Evolutionary conservation across 1,140 invertebrate genomes (phyloP), one percentile per base, ranked within the genome.

Genomic region (Drosophila ogumai): DNA sequence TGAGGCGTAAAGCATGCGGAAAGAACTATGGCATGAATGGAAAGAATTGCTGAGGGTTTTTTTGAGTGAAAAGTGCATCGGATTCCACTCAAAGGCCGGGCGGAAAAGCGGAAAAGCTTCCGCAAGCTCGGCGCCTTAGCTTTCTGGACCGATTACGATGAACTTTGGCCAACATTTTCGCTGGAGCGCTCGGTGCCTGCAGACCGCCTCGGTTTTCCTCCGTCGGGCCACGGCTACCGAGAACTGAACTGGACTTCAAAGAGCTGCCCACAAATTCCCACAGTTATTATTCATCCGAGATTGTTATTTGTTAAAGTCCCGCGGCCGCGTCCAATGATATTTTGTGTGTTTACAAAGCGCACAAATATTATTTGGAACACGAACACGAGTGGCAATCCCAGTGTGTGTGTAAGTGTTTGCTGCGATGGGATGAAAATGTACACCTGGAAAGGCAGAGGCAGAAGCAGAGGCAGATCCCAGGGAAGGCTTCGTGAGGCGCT

Each of bases 141-240:
- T 85, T 86, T 75, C 34, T 15, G 58, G 59, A 10, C 50, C 40
- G 17, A 64, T 28, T 55, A 38, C 44, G 41, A 47, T 36, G 71
- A 75, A 65, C 72, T 75, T 75, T 75, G 84, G 61, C 63, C 81
- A 75, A 84, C 81, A 85, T 86, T 85, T 76, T 78, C 81, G 76
- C 56, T 75, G 61, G 64, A 86, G 74, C 68, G 82, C 47, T 86
- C 57, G 78, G 58, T 79, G 52, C 61, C 65, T 63, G 67, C 65
- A 64, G 82, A 82, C 84, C 81, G 82, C 13, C 32, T 54, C 52
- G 52, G 52, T 43, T 46, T 40, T 57, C 60, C 49, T 50, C 52
- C 44, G 47, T 56, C 41, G 67, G 46, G 44, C 40, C 43, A 59
- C 71, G 59, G 55, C 58, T 15, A 4, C 17, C 31, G 49, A 52